phyloP scores from a whole-genome alignment of 2,113 vertebrate genomes.

The Eclectus roratus region DNA sequence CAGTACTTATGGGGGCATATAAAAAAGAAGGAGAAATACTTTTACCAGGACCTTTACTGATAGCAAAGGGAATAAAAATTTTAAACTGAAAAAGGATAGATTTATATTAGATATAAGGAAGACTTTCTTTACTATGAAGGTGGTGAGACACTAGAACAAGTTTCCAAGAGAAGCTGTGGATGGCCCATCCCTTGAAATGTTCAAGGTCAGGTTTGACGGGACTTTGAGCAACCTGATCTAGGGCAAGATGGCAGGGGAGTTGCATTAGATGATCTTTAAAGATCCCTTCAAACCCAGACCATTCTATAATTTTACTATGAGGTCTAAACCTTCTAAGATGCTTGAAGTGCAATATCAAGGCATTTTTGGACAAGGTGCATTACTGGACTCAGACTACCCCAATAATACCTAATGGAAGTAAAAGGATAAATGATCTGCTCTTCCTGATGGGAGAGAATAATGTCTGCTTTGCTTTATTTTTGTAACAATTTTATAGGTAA shows the following conservation, averaged over 20 bases:
- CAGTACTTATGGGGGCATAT: accelerated
- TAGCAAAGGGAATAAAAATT: not conserved
- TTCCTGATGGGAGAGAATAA: not conserved
- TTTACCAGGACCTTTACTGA: not conserved
- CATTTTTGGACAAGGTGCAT: not conserved
- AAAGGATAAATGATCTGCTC: not conserved
- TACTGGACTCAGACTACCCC: not conserved
- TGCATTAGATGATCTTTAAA: not conserved
- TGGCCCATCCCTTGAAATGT: not conserved
- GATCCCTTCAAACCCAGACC: not conserved
- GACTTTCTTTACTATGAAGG: not conserved
- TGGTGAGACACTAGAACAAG: not conserved
- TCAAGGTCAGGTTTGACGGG: not conserved
- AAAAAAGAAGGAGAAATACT: not conserved
- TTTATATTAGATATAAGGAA: not conserved
- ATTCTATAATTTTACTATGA: not conserved
- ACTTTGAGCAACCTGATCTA: not conserved
- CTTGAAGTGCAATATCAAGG: not conserved
- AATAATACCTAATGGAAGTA: not conserved
- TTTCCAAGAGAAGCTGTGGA: not conserved
- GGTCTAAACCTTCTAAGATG: not conserved
- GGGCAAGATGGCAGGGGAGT: accelerated
- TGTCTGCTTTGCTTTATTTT: not conserved
- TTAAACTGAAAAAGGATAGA: not conserved
- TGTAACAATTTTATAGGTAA: not conserved